Evolutionary conservation across 2,113 vertebrate species (phyloP), one percentile per base, ranked within the genome.

Genomic region (Dasyprocta punctata): DNA sequence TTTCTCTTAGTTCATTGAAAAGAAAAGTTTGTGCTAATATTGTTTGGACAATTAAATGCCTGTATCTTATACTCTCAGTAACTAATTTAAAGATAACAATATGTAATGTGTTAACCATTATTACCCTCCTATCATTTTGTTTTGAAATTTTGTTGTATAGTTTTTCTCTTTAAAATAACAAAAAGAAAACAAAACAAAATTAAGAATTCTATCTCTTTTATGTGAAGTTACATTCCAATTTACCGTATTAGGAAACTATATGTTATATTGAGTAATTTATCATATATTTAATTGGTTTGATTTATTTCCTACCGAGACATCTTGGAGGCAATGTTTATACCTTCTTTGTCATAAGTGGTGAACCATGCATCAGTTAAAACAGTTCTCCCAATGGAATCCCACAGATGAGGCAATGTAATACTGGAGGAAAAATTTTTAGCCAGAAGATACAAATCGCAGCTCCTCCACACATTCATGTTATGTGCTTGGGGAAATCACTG

Each of bases 161-260:
- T 54, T 54, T 54, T 54, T 54, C 52, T 54, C 52, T 54, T 54
- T 54, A 54, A 54, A 54, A 54, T 54, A 54, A 54, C 52, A 52
- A 52, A 56, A 24, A 92, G 95, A 96, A 56, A 61, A 94, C 92
- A 84, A 60, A 24, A 67, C 71, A 71, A 95, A 92, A 92, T 73
- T 94, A 89, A 69, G 33, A 3, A 58, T 88, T 90, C 19, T 0
- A 81, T 61, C 30, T 89, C n/a, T 92, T 58, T 87, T 41, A 71
- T 17, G 11, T 85, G 63, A 60, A 61, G 26, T 89, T 82, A 91
- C 0, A 65, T 49, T 82, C 82, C 33, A 88, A n/a, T 61, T n/a
- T 95, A 83, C 44, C 69, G n/a, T 92, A 85, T 96, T 93, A 89
- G 75, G 38, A 97, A 92, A 41, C 86, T 82, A 60, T 49, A 54